phyloP scores from a whole-genome alignment of 2,888 invertebrate genomes.

The Epinotia ramella region DNA sequence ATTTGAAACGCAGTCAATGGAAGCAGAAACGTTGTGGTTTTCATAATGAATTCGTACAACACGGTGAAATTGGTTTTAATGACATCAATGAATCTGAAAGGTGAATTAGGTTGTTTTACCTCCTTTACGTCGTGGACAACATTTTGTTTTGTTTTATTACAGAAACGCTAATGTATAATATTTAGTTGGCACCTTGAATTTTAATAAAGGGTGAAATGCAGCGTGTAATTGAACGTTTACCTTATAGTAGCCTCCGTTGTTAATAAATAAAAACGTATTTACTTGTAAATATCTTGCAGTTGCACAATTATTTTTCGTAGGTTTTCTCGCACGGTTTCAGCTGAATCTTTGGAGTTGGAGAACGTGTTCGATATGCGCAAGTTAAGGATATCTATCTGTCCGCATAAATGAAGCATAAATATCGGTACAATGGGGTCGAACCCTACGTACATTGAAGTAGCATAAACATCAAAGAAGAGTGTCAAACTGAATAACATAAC shows the following conservation, averaged over 20 bases:
- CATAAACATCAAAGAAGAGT: conserved; percentile 57
- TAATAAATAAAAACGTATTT: conserved; percentile 24
- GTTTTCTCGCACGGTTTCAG: conserved; percentile 54
- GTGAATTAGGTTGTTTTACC: conserved; percentile 7
- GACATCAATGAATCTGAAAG: conserved; percentile 60
- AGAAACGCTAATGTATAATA: too few relatives aligned
- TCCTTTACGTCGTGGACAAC: not conserved
- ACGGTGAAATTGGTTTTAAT: conserved; percentile 59
- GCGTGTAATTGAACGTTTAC: not conserved
- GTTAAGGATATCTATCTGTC: conserved; percentile 67
- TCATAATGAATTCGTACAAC: conserved; percentile 70
- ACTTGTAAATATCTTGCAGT: conserved; percentile 66
- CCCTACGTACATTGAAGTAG: conserved; percentile 60
- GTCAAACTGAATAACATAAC: conserved; percentile 50
- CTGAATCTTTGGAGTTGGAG: conserved; percentile 48
- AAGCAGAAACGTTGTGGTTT: conserved; percentile 65
- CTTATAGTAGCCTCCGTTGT: not conserved
- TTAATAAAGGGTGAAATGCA: too few relatives aligned
- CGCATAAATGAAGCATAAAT: conserved; percentile 69
- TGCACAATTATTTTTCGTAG: conserved; percentile 63
- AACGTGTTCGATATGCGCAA: conserved; percentile 60
- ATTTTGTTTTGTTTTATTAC: too few relatives aligned
- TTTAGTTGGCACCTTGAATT: too few relatives aligned
- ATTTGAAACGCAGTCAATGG: conserved; percentile 70
- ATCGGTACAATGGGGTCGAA: conserved; percentile 75